Conservation (phyloP, 2,797 vertebrate genomes). For the Ptychadena robeensis region DNA sequence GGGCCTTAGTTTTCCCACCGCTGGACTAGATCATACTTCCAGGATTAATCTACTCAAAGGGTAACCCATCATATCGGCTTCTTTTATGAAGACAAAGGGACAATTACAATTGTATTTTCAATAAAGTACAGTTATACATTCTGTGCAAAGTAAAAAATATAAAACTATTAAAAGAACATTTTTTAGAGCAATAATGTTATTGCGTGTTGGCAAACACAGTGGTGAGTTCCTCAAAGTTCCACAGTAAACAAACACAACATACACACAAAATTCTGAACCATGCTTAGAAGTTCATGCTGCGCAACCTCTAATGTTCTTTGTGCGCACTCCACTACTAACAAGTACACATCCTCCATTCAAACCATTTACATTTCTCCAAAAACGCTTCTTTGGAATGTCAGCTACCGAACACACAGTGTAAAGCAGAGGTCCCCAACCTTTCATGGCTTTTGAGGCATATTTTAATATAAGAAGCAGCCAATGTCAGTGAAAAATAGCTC, state of each 20-base stretch:
- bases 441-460: not conserved
- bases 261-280: constrained; percentile 8
- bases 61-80: no score
- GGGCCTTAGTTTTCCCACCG: no score
- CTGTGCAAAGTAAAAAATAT: constrained; percentile 50
- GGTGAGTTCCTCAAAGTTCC: constrained; percentile 22
- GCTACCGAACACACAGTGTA: constrained; percentile 25
- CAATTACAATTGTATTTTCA: not conserved
- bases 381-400: constrained; percentile 48
- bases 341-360: not conserved
- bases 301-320: not conserved
- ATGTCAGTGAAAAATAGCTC: no score
- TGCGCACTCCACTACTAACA: not conserved
- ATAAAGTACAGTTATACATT: not conserved
- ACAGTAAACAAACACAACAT: constrained; percentile 8
- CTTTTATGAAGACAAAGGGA: not conserved
- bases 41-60: not conserved
- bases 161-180: not conserved
- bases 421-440: constrained; percentile 12
- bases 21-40: not conserved
- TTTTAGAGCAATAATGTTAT: constrained; percentile 21
- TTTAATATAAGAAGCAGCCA: not conserved
- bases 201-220: constrained; percentile 48
- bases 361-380: constrained; percentile 11
- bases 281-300: constrained; percentile 14